Percentiles rank a stretch among this genome's conserved stretches.
phyloP scores from a whole-genome alignment of 2,888 invertebrate species.

The Cepaea hortensis region DNA sequence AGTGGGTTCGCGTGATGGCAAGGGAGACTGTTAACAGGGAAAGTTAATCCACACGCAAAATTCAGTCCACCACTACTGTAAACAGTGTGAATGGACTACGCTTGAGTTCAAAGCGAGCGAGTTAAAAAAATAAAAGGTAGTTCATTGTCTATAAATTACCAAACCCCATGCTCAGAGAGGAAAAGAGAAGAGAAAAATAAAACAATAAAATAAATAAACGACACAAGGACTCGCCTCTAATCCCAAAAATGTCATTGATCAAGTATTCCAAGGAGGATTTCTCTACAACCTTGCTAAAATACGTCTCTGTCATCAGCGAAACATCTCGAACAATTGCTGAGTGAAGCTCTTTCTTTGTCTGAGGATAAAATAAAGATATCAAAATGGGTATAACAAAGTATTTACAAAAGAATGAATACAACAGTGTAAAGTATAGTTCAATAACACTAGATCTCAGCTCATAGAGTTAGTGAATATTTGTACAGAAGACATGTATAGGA shows the following conservation, averaged over 20 bases:
- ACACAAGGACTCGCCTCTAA: not conserved
- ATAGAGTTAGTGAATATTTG: not conserved
- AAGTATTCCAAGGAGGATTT: conserved; percentile 8
- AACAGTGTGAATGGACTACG: too few relatives aligned
- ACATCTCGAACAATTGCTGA: conserved; percentile 67
- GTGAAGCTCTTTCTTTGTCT: conserved; percentile 68
- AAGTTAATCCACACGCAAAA: too few relatives aligned
- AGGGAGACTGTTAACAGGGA: too few relatives aligned
- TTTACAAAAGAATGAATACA: not conserved
- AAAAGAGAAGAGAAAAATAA: not conserved
- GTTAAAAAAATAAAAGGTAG: too few relatives aligned
- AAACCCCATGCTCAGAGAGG: too few relatives aligned
- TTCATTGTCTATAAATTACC: too few relatives aligned
- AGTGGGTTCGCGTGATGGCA: too few relatives aligned
- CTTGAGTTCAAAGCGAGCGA: too few relatives aligned
- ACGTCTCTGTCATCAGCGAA: conserved; percentile 61
- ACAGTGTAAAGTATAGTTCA: not conserved
- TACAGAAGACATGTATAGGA: not conserved
- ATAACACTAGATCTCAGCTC: not conserved
- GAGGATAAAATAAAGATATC: conserved; percentile 28
- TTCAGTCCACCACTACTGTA: too few relatives aligned
- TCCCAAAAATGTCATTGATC: conserved; percentile 5
- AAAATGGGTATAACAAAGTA: too few relatives aligned
- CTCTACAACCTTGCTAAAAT: conserved; percentile 18
- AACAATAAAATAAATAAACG: not conserved